Percentiles rank a stretch among this genome's conserved stretches.
These are phyloP conservation scores for Drosophila rellima DNA, from an alignment of 2,888 invertebrate species.

Conservation along the genomic window DNA sequence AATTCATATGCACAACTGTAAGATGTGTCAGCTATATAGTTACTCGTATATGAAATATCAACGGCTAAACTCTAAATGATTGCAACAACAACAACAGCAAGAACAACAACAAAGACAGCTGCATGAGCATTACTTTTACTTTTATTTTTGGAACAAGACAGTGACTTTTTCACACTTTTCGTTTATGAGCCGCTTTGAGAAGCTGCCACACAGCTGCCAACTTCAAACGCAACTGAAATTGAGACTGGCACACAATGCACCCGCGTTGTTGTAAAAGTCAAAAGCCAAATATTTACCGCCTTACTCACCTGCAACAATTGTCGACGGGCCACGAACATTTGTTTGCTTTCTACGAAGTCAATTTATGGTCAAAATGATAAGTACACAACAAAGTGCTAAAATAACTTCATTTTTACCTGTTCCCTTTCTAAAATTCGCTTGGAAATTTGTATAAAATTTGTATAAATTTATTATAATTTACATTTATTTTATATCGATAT, in stretches of 20 bases:
- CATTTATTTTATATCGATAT: too few relatives aligned
- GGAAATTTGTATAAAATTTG: too few relatives aligned
- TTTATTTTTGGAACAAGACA: constrained; percentile 28
- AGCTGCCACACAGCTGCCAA: not conserved
- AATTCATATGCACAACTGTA: constrained; percentile 10
- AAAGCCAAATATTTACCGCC: constrained; percentile 50
- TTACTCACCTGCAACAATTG: constrained; percentile 33
- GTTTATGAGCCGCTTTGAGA: constrained; percentile 15
- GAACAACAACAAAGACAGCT: not conserved
- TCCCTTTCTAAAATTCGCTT: not conserved
- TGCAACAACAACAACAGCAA: constrained; percentile 2
- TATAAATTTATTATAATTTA: too few relatives aligned
- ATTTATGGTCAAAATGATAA: not conserved
- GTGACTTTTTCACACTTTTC: constrained; percentile 48
- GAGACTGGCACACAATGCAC: constrained; percentile 47
- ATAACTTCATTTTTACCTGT: not conserved
- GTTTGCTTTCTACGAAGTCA: constrained; percentile 60
- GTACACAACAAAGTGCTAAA: not conserved
- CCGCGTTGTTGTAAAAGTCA: constrained; percentile 44
- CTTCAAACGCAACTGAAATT: not conserved
- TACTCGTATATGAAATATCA: not conserved
- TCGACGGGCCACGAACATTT: constrained; percentile 38
- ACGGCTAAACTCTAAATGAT: not conserved
- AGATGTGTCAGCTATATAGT: constrained; percentile 28
- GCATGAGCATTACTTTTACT: constrained; percentile 40